Evolutionary conservation across 2,797 vertebrate species (phyloP), one percentile per base, ranked within the genome.

Genomic region (Luscinia megarhynchos): DNA sequence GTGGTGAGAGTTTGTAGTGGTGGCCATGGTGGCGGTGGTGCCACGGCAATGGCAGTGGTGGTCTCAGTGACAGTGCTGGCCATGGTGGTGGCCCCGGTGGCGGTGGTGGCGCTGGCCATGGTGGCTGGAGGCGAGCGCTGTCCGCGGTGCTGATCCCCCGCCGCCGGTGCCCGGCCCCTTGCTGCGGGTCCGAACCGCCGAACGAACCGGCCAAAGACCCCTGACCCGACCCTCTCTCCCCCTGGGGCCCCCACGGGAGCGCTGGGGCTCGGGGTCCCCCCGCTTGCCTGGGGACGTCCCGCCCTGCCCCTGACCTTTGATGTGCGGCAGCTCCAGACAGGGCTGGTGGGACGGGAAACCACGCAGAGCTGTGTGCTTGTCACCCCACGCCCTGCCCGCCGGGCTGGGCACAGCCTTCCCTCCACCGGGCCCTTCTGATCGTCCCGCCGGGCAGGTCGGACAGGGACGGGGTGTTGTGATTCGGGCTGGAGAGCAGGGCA

Each of bases 111-210:
- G 32, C 38, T 69, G 67, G 67, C 67, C 67, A 1, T 45, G 69
- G 69, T 57, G 80, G 81, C 55, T 11, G 34, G n/a, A 7, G 2
- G 15, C 27, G 41, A 29, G 30, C 23, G 3, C 90, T 86, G 76
- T 68, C 87, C 46, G 8, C 32, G 22, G 55, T 79, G n/a, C 81
- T 88, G 76, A 45, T 53, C 17, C 62, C 29, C 13, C 18, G 1
- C 4, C 6, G 3, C 24, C 22, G 38, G n/a, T 18, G 24, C 62
- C 27, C 30, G 15, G 36, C 8, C 43, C 40, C 41, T 1, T 8
- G 1, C 36, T 2, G 7, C 5, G 7, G 17, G 61, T 5, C 55
- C 30, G 8, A 8, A 0, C 7, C 1, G 20, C 59, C 3, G 58
- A 15, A 3, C 1, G 58, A 22, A 6, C 1, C 7, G 15, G 15